A percentile compares a stretch with the other conserved stretches of the same genome.
phyloP scores from a whole-genome alignment of 2,797 vertebrate species.

The Darevskia nairensis region DNA sequence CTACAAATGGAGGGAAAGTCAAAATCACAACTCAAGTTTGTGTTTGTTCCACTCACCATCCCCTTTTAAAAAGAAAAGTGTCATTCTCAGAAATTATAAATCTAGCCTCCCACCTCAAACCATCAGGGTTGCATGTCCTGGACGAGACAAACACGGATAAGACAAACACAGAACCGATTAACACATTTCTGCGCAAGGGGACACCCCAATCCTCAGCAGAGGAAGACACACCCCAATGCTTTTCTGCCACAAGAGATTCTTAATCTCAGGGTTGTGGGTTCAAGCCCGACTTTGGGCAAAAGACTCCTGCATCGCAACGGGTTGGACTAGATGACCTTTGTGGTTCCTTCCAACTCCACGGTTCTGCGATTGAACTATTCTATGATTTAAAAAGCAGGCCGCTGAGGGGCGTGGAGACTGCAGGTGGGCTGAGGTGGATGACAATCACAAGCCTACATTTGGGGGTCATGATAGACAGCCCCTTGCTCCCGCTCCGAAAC shows the following conservation, averaged over 20 bases:
- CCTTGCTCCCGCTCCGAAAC: not conserved
- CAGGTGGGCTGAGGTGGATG: too few relatives aligned
- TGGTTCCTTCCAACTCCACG: too few relatives aligned
- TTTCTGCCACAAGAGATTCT: too few relatives aligned
- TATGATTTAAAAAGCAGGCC: not conserved
- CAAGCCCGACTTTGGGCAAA: too few relatives aligned
- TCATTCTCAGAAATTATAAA: not conserved
- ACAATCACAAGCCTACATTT: not conserved
- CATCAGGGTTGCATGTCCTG: too few relatives aligned
- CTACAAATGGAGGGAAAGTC: not conserved
- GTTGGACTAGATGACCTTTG: too few relatives aligned
- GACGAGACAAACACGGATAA: not conserved
- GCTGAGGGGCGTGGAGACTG: not conserved
- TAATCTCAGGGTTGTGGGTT: too few relatives aligned
- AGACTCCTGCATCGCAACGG: too few relatives aligned
- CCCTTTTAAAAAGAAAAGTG: not conserved
- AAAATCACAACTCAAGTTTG: not conserved
- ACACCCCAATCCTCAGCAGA: too few relatives aligned
- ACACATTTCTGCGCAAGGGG: not conserved
- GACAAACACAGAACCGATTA: not conserved
- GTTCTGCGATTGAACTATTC: too few relatives aligned
- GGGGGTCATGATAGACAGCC: not conserved
- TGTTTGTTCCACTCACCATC: not conserved
- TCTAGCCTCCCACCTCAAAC: not conserved
- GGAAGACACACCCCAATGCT: fast-evolving